phyloP scores from a whole-genome alignment of 2,797 vertebrate genomes.

The Hyperoplus lanceolatus region DNA sequence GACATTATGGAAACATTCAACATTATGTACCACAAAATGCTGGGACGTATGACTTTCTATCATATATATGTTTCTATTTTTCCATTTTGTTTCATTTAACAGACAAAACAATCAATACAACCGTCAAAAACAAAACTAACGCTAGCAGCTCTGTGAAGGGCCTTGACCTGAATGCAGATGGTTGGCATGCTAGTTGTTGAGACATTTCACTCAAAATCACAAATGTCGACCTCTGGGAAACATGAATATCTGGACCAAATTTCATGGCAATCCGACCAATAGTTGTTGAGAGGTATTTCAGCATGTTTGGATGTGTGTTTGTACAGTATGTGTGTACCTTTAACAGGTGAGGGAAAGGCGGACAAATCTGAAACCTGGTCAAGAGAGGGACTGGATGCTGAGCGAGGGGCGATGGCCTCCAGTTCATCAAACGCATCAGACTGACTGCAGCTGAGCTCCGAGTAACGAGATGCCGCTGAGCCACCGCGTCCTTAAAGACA shows the following conservation, averaged over 20 bases:
- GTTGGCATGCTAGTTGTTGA: background rate
- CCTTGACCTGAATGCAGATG: background rate
- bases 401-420: slow-evolving; percentile 74
- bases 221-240: background rate
- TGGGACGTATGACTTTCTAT: background rate
- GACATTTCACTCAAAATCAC: background rate
- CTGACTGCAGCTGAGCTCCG: slow-evolving; percentile 69
- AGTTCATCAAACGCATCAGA: slow-evolving; percentile 81
- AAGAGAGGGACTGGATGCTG: slow-evolving; percentile 70
- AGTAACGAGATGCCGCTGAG: slow-evolving; percentile 55
- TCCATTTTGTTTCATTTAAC: background rate
- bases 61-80: background rate
- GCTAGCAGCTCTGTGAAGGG: background rate
- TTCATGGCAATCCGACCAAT: background rate
- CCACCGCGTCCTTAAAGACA: slow-evolving; percentile 66
- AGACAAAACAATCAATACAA: background rate
- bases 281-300: background rate
- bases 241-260: background rate
- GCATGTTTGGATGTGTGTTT: background rate
- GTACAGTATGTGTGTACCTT: slow-evolving; percentile 62
- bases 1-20: slow-evolving; percentile 40
- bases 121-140: background rate
- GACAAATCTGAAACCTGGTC: slow-evolving; percentile 59
- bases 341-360: slow-evolving; percentile 56
- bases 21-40: background rate